Conservation (phyloP, 1,140 invertebrate genomes). For the Papilio xuthus region DNA sequence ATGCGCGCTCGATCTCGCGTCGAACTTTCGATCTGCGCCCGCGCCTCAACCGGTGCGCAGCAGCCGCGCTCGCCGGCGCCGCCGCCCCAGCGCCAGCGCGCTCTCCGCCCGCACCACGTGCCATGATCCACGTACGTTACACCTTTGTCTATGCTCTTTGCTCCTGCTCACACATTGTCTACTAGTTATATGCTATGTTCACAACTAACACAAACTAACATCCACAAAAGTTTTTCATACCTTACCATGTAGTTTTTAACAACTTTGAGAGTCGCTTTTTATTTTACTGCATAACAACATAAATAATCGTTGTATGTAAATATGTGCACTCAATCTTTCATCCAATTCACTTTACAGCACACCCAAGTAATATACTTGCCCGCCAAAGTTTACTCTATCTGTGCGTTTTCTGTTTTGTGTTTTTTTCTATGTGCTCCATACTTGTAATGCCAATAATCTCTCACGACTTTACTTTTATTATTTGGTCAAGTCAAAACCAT, state of each 20-base stretch:
- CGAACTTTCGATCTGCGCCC: constrained; percentile 78
- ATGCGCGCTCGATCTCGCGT: constrained; percentile 78
- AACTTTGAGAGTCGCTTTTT: background rate
- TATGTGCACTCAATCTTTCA: background rate
- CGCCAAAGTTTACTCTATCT: background rate
- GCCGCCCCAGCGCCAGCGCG: constrained; percentile 70
- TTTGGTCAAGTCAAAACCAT: background rate
- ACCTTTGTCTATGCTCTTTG: constrained; percentile 16
- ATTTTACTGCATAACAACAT: background rate
- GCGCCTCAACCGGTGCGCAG: constrained; percentile 59
- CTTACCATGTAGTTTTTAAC: background rate
- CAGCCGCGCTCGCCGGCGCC: constrained; percentile 56
- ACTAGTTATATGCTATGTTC: background rate
- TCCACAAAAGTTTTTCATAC: background rate
- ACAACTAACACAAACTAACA: background rate
- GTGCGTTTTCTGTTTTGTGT: background rate
- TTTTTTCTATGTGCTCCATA: too few species aligned
- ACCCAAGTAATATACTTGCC: too few species aligned
- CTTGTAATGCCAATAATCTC: too few species aligned
- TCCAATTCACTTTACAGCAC: background rate
- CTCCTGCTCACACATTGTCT: background rate
- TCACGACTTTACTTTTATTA: background rate
- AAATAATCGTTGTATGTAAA: constrained; percentile 30
- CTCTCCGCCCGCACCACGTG: constrained; percentile 71
- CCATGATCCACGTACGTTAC: constrained; percentile 77